phyloP scores from a whole-genome alignment of 2,888 invertebrate species.

The Apoderus coryli region DNA sequence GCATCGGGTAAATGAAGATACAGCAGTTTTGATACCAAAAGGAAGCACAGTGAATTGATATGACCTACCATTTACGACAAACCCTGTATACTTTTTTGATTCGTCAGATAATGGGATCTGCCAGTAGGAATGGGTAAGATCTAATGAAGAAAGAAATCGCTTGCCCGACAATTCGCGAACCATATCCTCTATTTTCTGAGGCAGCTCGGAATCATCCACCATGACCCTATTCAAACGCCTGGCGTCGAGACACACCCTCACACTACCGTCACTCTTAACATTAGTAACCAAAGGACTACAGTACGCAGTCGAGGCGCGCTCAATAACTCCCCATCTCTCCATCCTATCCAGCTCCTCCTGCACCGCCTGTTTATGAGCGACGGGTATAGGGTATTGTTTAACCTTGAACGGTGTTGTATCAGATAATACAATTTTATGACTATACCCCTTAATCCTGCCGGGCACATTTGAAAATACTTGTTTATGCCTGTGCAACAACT shows the following conservation, averaged over 20 bases:
- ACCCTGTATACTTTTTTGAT: conserved; percentile 14
- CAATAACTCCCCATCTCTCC: conserved; percentile 8
- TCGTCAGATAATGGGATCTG: conserved; percentile 14
- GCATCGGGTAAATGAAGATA: conserved; percentile 15
- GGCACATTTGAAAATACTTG: conserved; percentile 9
- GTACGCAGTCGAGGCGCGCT: conserved; percentile 8
- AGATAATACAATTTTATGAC: conserved; percentile 9
- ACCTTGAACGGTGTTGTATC: conserved; percentile 7
- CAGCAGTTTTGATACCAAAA: conserved; percentile 21
- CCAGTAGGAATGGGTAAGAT: conserved; percentile 14
- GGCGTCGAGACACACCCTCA: conserved; percentile 12
- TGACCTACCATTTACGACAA: conserved; percentile 15
- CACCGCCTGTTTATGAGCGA: conserved; percentile 5
- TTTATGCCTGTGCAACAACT: too few species aligned
- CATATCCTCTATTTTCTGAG: conserved; percentile 15
- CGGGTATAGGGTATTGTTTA: conserved; percentile 10
- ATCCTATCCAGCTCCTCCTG: conserved; percentile 10
- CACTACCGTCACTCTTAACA: conserved; percentile 9
- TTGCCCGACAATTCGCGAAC: conserved; percentile 2
- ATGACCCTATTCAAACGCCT: conserved; percentile 15
- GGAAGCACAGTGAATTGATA: conserved; percentile 23
- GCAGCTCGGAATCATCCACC: conserved; percentile 21
- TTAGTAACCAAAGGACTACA: conserved; percentile 10
- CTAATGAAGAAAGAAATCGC: conserved; percentile 7
- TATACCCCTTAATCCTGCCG: conserved; percentile 7